Evolutionary conservation across 1,140 invertebrate genomes (phyloP), one percentile per base, ranked within the genome.

Genomic region (Magallana angulata): DNA sequence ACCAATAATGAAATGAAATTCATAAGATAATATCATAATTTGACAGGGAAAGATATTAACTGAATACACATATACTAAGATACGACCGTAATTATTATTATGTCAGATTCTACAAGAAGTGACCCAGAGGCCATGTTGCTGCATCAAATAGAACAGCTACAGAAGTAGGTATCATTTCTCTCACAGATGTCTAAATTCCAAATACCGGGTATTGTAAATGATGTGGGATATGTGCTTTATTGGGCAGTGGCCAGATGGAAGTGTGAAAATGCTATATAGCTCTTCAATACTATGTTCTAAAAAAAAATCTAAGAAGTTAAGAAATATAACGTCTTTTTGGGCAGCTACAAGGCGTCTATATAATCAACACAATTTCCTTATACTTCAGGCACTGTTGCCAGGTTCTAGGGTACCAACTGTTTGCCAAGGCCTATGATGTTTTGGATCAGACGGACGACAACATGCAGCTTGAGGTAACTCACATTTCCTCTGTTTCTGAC

Each of bases 401-500:
- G 30, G 80, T 87, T 36, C 56, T 89, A 82, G 83, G 83, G 2
- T 64, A 71, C 56, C 30, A 56, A 12, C 14, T 89, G 12, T 89
- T 89, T 57, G 68, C 82, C 18, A 85, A 76, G 68, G 88, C 88
- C 8, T 89, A 89, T 60, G 88, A 89, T 24, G n/a, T 87, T n/a
- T 57, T 89, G 8, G 86, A 85, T 87, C 64, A 80, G 24, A 87
- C 86, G 60, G 88, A 89, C n/a, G 88, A 89, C 57, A 82, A 89
- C 9, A 89, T 89, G 88, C 59, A 82, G 59, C 82, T 89, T 58
- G 88, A 89, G 88, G 88, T 89, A 87, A 87, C 18, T 60, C 14
- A n/a, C 18, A 11, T 11, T 30, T 11, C 30, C 14, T 36, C 16
- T 24, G 5, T 57, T 16, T 82, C 48, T 82, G 2, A 82, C 16